These are phyloP conservation scores for Saguinus imperator DNA, from an alignment of 2,113 vertebrate species.

Conservation along the genomic window DNA sequence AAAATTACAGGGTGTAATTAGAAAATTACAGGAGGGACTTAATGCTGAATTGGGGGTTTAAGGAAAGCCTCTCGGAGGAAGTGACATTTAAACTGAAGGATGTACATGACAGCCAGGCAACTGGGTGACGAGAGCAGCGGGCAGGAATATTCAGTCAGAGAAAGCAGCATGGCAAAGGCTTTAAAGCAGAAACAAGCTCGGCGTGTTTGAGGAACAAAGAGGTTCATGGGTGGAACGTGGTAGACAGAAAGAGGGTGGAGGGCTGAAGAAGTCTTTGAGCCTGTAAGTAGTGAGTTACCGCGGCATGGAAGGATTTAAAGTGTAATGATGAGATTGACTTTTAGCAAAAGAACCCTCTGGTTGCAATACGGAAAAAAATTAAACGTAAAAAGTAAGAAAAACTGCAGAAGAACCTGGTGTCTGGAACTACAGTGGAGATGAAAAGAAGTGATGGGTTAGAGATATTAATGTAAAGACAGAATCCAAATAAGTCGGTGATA, in stretches of 20 bases:
- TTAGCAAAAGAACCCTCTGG: not conserved
- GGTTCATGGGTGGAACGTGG: not conserved
- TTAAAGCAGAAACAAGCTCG: not conserved
- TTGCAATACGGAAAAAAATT: not conserved
- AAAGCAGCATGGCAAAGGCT: not conserved
- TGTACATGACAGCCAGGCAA: not conserved
- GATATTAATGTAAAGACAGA: not conserved
- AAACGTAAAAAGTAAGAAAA: not conserved
- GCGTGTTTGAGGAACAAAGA: not conserved
- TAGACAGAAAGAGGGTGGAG: not conserved
- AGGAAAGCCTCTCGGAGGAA: not conserved
- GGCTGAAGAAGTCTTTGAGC: not conserved
- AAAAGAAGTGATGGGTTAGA: not conserved
- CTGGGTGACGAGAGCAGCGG: not conserved
- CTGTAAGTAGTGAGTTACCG: not conserved
- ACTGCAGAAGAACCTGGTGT: not conserved
- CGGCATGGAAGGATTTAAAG: not conserved
- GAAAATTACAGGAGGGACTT: conserved; percentile 3
- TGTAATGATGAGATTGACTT: not conserved
- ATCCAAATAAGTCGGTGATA: not conserved
- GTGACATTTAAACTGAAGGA: not conserved
- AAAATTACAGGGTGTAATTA: conserved; percentile 12
- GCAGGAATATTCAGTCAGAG: not conserved
- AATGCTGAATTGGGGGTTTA: not conserved
- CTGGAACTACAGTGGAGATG: not conserved